Percentiles rank a stretch among this genome's conserved stretches.
These are phyloP conservation scores for Petrocephalus sullivani DNA, from an alignment of 2,797 vertebrate genomes.

Conservation along the genomic window DNA sequence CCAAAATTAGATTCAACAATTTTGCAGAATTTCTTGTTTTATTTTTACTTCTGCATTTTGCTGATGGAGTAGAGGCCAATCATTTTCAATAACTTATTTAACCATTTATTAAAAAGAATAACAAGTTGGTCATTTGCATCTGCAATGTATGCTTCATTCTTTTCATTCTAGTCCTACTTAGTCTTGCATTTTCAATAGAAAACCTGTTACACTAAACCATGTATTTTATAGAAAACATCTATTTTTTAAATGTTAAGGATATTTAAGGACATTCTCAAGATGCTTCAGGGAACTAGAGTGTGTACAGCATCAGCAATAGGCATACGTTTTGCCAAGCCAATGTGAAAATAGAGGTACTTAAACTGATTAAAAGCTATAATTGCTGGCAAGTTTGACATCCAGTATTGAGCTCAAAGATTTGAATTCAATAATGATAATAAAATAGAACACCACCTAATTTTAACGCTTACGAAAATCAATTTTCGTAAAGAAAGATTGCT, in stretches of 20 bases:
- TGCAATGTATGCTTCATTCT: neutral
- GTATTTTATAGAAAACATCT: neutral
- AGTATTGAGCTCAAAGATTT: neutral
- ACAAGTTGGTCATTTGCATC: neutral
- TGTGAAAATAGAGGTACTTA: neutral
- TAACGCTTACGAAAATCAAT: neutral
- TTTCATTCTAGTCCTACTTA: neutral
- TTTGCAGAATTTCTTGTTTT: neutral
- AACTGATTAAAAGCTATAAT: neutral
- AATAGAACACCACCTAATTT: neutral
- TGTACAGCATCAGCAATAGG: neutral
- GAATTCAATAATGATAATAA: neutral
- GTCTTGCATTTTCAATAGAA: neutral
- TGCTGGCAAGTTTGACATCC: neutral
- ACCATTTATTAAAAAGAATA: neutral
- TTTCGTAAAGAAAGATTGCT: neutral
- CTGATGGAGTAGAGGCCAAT: neutral
- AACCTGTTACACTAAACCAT: neutral
- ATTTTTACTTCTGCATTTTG: neutral
- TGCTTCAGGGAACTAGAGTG: neutral
- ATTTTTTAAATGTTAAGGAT: neutral
- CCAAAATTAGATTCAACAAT: neutral
- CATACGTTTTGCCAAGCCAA: neutral
- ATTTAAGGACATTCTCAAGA: neutral
- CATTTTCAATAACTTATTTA: neutral